These are phyloP conservation scores for Myzus persicae DNA, from an alignment of 1,140 invertebrate species.

Conservation along the genomic window DNA sequence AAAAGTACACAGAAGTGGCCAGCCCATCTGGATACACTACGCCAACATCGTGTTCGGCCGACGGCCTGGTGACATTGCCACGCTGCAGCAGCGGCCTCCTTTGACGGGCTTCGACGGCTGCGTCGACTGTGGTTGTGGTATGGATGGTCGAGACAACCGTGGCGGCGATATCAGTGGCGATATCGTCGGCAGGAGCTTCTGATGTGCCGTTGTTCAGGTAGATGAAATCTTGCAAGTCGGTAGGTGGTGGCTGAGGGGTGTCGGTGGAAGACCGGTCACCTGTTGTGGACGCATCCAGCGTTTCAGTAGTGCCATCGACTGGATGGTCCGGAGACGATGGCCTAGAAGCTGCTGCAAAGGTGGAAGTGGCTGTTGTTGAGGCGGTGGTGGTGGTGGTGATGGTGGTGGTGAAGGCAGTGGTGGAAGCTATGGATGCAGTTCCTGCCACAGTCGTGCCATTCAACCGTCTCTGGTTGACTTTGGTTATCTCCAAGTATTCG, in stretches of 20 bases:
- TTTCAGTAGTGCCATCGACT: background rate
- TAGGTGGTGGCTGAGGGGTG: background rate
- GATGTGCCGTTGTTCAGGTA: constrained; percentile 31
- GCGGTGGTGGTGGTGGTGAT: background rate
- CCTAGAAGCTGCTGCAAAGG: background rate
- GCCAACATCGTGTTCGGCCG: constrained; percentile 58
- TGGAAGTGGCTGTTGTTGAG: background rate
- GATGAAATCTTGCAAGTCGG: constrained; percentile 41
- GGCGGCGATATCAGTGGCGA: background rate
- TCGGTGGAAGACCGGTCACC: background rate
- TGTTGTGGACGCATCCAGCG: background rate
- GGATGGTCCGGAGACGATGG: background rate
- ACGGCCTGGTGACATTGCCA: background rate
- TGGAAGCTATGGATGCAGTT: too few species aligned
- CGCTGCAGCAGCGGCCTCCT: background rate
- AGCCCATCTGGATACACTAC: constrained; percentile 61
- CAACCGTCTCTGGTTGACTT: constrained; percentile 36
- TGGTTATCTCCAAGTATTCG: constrained; percentile 44
- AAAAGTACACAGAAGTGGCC: constrained; percentile 69
- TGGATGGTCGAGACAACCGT: background rate
- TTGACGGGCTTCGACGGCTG: constrained; percentile 5
- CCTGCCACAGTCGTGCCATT: background rate
- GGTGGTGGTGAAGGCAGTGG: background rate
- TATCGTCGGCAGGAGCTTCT: background rate
- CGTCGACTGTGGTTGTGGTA: background rate